Evolutionary conservation across 2,113 vertebrate species (phyloP).

Genomic region (Struthidea cinerea): DNA sequence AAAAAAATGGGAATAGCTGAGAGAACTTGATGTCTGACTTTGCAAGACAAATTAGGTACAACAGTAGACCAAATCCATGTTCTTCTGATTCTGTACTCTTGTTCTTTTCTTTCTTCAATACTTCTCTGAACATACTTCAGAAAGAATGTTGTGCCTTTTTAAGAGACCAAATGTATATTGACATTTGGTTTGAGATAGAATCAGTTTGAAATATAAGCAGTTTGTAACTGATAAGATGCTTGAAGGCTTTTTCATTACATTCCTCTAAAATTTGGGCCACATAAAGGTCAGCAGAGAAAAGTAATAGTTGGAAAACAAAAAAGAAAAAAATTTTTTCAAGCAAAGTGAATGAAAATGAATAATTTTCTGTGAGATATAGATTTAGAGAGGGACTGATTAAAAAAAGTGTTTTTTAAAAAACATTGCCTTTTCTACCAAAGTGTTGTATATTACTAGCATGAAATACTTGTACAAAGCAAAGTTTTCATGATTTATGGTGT

Average conservation of each 20-base stretch:
- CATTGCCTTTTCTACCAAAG: background rate
- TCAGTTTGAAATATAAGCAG: slow-evolving; percentile 26
- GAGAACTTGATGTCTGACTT: background rate
- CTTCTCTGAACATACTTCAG: background rate
- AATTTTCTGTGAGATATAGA: background rate
- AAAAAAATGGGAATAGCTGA: background rate
- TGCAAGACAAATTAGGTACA: background rate
- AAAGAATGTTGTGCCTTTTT: background rate
- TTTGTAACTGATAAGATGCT: slow-evolving; percentile 28
- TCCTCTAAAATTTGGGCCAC: background rate
- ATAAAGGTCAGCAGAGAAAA: slow-evolving; percentile 33
- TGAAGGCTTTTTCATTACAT: slow-evolving; percentile 42
- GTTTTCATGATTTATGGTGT: slow-evolving; percentile 46
- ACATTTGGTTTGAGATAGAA: slow-evolving; percentile 38
- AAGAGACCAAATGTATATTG: slow-evolving; percentile 34
- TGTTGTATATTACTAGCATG: background rate
- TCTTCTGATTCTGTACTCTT: background rate
- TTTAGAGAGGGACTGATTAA: background rate
- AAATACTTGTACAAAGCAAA: slow-evolving; percentile 6
- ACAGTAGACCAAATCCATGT: background rate
- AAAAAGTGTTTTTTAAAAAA: background rate
- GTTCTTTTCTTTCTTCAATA: background rate
- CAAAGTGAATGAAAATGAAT: background rate
- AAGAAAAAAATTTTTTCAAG: background rate
- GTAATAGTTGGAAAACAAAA: background rate